phyloP scores from a whole-genome alignment of 35 echinoderm and acorn worm species.

The Anneissia japonica region DNA sequence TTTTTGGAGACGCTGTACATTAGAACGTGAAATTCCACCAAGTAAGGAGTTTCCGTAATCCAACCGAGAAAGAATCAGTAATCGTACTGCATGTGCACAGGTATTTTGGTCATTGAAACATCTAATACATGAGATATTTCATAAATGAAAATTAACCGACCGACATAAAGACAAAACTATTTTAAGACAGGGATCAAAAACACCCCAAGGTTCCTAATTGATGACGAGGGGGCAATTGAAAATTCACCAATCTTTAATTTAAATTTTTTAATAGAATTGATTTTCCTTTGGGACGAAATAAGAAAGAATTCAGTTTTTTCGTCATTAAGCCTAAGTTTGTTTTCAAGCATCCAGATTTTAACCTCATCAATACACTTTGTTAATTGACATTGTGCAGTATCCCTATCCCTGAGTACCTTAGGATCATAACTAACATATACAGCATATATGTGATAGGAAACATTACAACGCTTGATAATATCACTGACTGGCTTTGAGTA shows the following conservation, averaged over 20 bases:
- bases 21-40: background rate
- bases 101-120: constrained; percentile 11
- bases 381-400: too few relatives aligned
- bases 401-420: too few relatives aligned
- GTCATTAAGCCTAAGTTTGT: too few relatives aligned
- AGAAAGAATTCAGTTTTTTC: too few relatives aligned
- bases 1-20: background rate
- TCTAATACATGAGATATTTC: constrained; percentile 15
- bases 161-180: constrained; percentile 6
- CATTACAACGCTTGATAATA: too few relatives aligned
- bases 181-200: background rate
- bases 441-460: too few relatives aligned
- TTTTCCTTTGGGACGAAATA: too few relatives aligned
- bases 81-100: constrained; percentile 29
- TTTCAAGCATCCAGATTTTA: too few relatives aligned
- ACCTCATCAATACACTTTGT: too few relatives aligned
- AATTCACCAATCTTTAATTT: constrained; percentile 1
- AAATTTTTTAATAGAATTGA: too few relatives aligned
- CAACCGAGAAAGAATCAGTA: constrained; percentile 10
- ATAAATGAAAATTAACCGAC: constrained; percentile 23
- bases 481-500: too few relatives aligned
- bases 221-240: background rate
- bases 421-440: too few relatives aligned
- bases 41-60: constrained; percentile 9
- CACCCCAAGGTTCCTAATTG: background rate